Base-by-base conservation (phyloP, 1,140 invertebrate genomes). In the Drosophila watanabei region DNA sequence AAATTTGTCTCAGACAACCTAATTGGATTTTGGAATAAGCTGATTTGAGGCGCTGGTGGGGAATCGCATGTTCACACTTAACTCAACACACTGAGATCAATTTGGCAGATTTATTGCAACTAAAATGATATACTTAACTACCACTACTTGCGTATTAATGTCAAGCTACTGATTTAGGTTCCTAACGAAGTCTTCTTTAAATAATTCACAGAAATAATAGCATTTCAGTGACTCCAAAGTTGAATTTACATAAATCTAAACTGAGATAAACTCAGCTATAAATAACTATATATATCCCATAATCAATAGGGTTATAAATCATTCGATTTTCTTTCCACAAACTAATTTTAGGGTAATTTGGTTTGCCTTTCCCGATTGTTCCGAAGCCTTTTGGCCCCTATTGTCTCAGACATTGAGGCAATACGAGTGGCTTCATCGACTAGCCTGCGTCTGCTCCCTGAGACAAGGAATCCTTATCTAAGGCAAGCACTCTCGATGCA, bases 381-480 rank as follows among this genome's bases (percentile, higher is more conserved):
- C 33, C 33, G 52, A 72, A 60, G 70, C 37, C 68, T 37, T 52
- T 52, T 45, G 30, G 45, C 28, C 37, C 16, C 8, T 14, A 14
- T 57, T 33, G 33, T 7, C 35, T 33, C 18, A 73, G 24, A 52
- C 56, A 71, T 33, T 13, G 7, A 3, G 18, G 46, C 32, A 73
- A 73, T 61, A 33, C 43, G 71, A 75, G 69, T 39, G 68, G 68
- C 46, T 61, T 37, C 52, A 51, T 60, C 24, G 35, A 14, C 68
- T 52, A 46, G 46, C 35, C 45, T 43, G 13, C 8, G 35, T 43
- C 51, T 73, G 68, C 9, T 35, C 14, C 13, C 32, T 16, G 16
- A 16, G 7, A 4, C 7, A 20, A 11, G 32, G 24, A 54, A 24
- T 41, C 20, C 48, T 49, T 60, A 73, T 72, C 68, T 39, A n/a